phyloP scores from a whole-genome alignment of 2,888 invertebrate genomes.

The Odontocerum albicorne region DNA sequence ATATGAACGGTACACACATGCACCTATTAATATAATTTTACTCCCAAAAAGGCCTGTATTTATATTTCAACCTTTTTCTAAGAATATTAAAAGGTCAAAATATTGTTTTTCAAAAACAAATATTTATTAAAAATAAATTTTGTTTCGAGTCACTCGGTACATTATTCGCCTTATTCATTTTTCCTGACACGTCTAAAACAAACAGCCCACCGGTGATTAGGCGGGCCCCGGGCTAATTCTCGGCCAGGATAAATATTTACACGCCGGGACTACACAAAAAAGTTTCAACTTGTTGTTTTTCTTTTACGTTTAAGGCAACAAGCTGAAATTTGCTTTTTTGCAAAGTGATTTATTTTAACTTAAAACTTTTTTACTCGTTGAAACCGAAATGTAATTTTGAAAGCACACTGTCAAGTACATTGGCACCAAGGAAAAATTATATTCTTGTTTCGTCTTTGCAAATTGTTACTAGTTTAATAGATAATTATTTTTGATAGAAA shows the following conservation, averaged over 20 bases:
- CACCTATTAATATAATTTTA: not conserved
- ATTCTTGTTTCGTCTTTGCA: too few species aligned
- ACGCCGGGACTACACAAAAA: not conserved
- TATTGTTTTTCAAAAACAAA: not conserved
- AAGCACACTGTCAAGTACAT: too few species aligned
- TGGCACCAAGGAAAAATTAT: too few species aligned
- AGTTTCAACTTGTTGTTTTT: not conserved
- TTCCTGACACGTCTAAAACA: constrained; percentile 36
- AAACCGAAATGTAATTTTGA: too few species aligned
- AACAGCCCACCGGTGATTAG: constrained; percentile 32
- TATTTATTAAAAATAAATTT: not conserved
- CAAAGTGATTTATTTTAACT: too few species aligned
- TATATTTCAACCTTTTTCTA: too few species aligned
- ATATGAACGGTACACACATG: not conserved
- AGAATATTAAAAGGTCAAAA: too few species aligned
- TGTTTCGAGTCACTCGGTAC: constrained; percentile 10
- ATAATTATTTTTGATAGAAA: too few species aligned
- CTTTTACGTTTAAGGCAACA: too few species aligned
- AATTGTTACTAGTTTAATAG: too few species aligned
- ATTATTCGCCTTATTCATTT: constrained; percentile 29
- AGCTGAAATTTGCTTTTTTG: too few species aligned
- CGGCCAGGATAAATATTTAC: not conserved
- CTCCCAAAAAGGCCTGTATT: not conserved
- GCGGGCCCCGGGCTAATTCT: constrained; percentile 2
- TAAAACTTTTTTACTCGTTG: too few species aligned